A percentile compares a stretch with the other conserved stretches of the same genome.
These are phyloP conservation scores for Brachymystax lenok DNA, from an alignment of 2,797 vertebrate genomes.

Conservation along the genomic window DNA sequence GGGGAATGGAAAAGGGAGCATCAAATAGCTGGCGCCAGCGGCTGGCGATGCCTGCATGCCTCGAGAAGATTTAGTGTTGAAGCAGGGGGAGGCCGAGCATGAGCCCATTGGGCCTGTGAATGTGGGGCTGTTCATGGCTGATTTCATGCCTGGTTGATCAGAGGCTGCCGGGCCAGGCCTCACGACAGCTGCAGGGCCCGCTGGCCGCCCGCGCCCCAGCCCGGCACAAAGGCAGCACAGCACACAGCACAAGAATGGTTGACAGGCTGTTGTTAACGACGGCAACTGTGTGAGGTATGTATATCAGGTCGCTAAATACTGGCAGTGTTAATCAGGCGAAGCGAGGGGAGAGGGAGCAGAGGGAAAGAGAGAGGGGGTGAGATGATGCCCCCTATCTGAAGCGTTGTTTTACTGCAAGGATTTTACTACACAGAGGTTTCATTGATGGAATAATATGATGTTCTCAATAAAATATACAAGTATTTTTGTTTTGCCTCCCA, in stretches of 20 bases:
- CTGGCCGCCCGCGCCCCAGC: slow-evolving; percentile 41
- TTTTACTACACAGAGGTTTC: not conserved
- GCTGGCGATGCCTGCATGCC: slow-evolving; percentile 64
- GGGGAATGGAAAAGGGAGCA: slow-evolving; percentile 32
- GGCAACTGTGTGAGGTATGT: slow-evolving; percentile 76
- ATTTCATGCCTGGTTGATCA: slow-evolving; percentile 80
- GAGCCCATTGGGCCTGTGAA: slow-evolving; percentile 72
- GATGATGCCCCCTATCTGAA: not conserved
- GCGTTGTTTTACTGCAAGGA: not conserved
- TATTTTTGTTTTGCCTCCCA: not conserved
- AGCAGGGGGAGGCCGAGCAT: slow-evolving; percentile 46
- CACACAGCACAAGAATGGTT: slow-evolving; percentile 70
- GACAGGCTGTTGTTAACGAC: slow-evolving; percentile 78
- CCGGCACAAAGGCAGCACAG: slow-evolving; percentile 70
- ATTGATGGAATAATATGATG: not conserved
- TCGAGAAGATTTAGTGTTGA: slow-evolving; percentile 73
- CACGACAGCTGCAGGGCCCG: slow-evolving; percentile 79
- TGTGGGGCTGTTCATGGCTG: slow-evolving; percentile 73
- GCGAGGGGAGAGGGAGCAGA: not conserved
- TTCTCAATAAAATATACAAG: not conserved
- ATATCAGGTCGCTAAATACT: slow-evolving; percentile 42
- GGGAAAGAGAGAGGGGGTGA: not conserved
- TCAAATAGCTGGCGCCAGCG: slow-evolving; percentile 71
- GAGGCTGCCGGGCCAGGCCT: slow-evolving; percentile 73
- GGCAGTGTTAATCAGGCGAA: slow-evolving; percentile 27